Conservation (phyloP, 1,140 invertebrate genomes). For the Ptiloglossa arizonensis region DNA sequence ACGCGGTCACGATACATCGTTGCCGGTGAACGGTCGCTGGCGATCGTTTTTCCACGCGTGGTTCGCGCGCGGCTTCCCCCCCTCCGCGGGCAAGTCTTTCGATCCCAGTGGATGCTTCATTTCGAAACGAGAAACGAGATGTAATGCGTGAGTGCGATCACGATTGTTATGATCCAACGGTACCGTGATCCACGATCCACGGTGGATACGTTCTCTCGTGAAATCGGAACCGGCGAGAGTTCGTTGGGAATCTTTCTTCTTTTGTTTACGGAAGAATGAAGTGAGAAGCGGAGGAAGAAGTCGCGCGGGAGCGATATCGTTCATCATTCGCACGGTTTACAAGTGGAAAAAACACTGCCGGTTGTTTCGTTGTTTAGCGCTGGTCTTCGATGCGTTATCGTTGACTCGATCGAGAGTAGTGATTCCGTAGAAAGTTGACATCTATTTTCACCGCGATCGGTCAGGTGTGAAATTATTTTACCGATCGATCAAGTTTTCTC, state of each 20-base stretch:
- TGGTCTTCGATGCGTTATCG: background rate
- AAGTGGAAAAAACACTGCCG: background rate
- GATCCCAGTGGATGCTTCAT: background rate
- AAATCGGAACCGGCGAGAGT: background rate
- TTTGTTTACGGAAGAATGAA: slow-evolving; percentile 12
- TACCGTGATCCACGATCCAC: background rate
- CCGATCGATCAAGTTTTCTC: background rate
- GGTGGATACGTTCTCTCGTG: background rate
- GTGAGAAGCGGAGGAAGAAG: background rate
- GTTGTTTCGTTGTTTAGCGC: too few relatives aligned
- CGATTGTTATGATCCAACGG: background rate
- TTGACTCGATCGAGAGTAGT: background rate
- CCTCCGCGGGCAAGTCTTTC: background rate
- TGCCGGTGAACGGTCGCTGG: slow-evolving; percentile 29
- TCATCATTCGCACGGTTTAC: background rate
- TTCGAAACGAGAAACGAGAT: background rate
- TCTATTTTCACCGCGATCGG: background rate
- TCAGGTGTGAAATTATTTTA: background rate
- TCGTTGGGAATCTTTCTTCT: background rate
- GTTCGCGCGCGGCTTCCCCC: too few relatives aligned
- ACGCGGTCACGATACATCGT: slow-evolving; percentile 16
- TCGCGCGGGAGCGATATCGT: background rate
- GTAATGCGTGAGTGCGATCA: background rate
- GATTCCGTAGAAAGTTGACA: background rate
- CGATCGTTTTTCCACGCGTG: background rate